Conservation (phyloP, 2,888 invertebrate genomes). For the Empis stercorea region DNA sequence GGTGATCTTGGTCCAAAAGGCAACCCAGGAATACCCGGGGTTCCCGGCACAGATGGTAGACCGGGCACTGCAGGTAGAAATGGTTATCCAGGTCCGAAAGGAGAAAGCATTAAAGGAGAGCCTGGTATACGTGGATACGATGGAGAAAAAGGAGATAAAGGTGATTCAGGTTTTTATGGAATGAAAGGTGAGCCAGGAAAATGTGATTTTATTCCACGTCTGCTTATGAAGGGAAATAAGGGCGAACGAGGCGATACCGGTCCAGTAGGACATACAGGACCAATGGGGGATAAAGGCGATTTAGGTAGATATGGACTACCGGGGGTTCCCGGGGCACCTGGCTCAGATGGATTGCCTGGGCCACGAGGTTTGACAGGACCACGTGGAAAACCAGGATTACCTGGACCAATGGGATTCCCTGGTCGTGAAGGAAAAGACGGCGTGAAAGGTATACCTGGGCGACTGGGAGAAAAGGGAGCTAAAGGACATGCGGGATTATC, state of each 20-base stretch:
- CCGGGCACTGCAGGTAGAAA: conserved; percentile 52
- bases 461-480: conserved; percentile 50
- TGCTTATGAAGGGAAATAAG: conserved; percentile 28
- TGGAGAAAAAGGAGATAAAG: conserved; percentile 40
- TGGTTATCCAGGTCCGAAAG: conserved; percentile 56
- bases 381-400: conserved; percentile 68
- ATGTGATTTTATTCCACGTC: conserved; percentile 39
- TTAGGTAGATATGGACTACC: conserved; percentile 47
- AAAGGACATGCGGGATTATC: conserved; percentile 59
- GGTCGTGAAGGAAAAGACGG: conserved; percentile 58
- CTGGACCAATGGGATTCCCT: conserved; percentile 63
- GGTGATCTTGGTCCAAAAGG: conserved; percentile 58
- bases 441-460: conserved; percentile 47
- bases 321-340: conserved; percentile 46
- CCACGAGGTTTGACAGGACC: conserved; percentile 62
- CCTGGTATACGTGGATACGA: conserved; percentile 47
- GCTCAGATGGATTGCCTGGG: conserved; percentile 52
- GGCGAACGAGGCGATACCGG: conserved; percentile 51
- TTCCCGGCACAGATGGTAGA: conserved; percentile 56
- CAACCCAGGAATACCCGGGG: conserved; percentile 53
- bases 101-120: conserved; percentile 62
- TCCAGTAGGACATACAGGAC: conserved; percentile 44
- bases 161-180: conserved; percentile 36
- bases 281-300: conserved; percentile 49
- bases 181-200: conserved; percentile 52